Base-by-base conservation (phyloP, 2,797 vertebrate species). In the Urophycis tenuis region DNA sequence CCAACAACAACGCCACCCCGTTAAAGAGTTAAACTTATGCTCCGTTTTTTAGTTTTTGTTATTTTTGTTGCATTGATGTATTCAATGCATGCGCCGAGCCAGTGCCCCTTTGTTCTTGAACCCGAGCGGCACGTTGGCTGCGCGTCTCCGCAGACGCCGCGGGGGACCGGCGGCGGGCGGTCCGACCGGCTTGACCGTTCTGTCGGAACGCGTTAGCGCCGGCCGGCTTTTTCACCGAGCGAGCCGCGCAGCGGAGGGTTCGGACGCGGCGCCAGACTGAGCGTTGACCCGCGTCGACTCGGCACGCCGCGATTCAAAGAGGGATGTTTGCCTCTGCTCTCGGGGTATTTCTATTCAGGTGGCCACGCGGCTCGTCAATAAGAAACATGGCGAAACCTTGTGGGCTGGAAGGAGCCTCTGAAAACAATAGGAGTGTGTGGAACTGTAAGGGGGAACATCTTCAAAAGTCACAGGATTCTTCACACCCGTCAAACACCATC, bases 271-370 rank as follows among this genome's bases (percentile, higher is more conserved):
- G n/a, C n/a, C n/a, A n/a, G n/a, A n/a, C n/a, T n/a, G n/a, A n/a
- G n/a, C n/a, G n/a, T n/a, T 71, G 69, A 71, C 36, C 75, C 33
- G 32, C 67, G n/a, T n/a, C 32, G 67, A 30, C 29, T 30, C 71
- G 69, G 14, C n/a, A 71, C 36, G 71, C 5, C 25, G 30, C 19
- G 1, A 31, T 31, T 15, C 29, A 70, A 12, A 30, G 25, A 70
- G 5, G 5, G 29, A 31, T 60, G 53, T 25, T 60, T n/a, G n/a
- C 53, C 25, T 67, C 14, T 29, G n/a, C 29, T 67, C n/a, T 29
- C 9, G 2, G 11, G n/a, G 12, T 67, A 67, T 29, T 10, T 25
- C 60, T 67, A 67, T 29, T 29, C 3, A 67, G 25, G n/a, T 10
- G 29, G 60, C 25, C 53, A 60, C n/a, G 25, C 25, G 10, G 22